Conservation (phyloP, 2,888 invertebrate genomes). For the Gibbula magus region DNA sequence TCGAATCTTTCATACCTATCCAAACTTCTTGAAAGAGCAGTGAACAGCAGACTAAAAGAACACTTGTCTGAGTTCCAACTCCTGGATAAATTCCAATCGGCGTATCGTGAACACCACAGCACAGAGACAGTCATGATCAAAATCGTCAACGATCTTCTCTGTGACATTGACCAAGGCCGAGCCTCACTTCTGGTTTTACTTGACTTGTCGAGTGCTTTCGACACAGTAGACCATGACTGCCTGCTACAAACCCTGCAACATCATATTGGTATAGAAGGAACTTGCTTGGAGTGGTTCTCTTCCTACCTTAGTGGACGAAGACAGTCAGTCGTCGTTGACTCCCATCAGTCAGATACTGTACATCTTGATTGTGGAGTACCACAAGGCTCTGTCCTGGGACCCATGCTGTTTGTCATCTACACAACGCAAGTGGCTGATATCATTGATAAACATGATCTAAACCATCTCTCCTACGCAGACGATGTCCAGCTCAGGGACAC, state of each 20-base stretch:
- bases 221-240: too few species aligned
- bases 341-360: not conserved
- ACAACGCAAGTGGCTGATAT: too few species aligned
- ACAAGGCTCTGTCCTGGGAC: too few species aligned
- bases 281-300: not conserved
- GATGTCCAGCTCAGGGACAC: too few species aligned
- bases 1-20: conserved; percentile 31
- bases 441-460: too few species aligned
- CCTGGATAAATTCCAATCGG: not conserved
- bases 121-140: not conserved
- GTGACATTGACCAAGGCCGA: too few species aligned
- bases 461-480: too few species aligned
- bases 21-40: conserved; percentile 26
- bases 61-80: not conserved
- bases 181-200: not conserved
- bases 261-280: not conserved
- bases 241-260: not conserved
- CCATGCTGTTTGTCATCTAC: too few species aligned
- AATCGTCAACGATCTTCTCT: too few species aligned
- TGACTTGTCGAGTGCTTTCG: not conserved
- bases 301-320: not conserved
- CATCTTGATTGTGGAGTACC: not conserved
- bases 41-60: not conserved
- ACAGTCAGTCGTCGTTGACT: not conserved
- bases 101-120: not conserved